Percentiles rank a stretch among this genome's conserved stretches.
These are phyloP conservation scores for Axinella damicornis DNA, from an alignment of 37 sponge, comb jelly and placozoan genomes.

Conservation along the genomic window DNA sequence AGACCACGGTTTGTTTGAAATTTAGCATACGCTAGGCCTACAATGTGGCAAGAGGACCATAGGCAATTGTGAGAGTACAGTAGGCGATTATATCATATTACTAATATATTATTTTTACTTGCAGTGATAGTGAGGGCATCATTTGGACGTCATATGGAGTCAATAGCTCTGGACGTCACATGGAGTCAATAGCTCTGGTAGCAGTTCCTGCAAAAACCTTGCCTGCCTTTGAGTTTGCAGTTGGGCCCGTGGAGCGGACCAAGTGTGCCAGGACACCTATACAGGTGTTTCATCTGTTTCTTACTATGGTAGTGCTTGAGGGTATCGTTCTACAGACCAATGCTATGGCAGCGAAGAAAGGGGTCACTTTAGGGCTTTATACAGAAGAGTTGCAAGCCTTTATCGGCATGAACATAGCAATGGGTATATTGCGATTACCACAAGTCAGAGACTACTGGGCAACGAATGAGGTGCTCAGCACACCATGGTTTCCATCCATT, in stretches of 20 bases:
- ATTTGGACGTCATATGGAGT: too few species aligned
- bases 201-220: not conserved
- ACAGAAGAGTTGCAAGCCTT: conserved; percentile 1
- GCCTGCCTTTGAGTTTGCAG: not conserved
- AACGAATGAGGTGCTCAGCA: not conserved
- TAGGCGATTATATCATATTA: too few species aligned
- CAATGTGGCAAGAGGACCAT: too few species aligned
- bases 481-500: conserved; percentile 8
- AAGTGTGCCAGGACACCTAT: not conserved
- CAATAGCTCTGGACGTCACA: not conserved
- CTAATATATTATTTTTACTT: too few species aligned
- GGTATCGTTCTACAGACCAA: not conserved
- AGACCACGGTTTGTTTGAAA: too few species aligned
- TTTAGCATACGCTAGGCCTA: too few species aligned
- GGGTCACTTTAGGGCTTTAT: not conserved
- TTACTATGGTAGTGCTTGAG: not conserved
- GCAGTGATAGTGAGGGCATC: too few species aligned
- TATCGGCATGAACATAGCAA: conserved; percentile 10
- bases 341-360: not conserved
- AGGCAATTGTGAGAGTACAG: too few species aligned
- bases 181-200: not conserved
- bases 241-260: not conserved
- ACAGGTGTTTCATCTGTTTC: not conserved
- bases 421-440: conserved; percentile 2
- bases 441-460: conserved; percentile 11